These are phyloP conservation scores for Pedetes capensis DNA, from an alignment of 2,113 vertebrate genomes.

Conservation along the genomic window DNA sequence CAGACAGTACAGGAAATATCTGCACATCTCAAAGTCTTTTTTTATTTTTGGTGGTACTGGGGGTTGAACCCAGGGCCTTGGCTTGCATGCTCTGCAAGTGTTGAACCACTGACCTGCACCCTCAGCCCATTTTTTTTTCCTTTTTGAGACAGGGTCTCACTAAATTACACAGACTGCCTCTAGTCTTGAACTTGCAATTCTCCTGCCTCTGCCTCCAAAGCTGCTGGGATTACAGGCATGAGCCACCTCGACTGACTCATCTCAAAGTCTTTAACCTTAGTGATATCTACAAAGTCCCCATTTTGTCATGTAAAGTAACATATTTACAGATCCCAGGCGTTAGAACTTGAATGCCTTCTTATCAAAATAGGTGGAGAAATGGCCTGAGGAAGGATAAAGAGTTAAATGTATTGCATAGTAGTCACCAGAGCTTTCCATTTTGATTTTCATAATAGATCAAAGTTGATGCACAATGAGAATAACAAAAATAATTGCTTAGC, in stretches of 20 bases:
- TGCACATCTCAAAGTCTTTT: neutral
- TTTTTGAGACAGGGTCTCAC: too few species aligned
- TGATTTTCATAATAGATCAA: neutral
- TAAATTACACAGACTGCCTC: too few species aligned
- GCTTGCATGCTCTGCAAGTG: too few species aligned
- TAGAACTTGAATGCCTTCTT: neutral
- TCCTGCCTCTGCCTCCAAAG: too few species aligned
- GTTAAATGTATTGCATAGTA: neutral
- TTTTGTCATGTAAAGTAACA: neutral
- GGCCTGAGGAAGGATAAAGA: neutral
- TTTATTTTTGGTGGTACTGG: too few species aligned
- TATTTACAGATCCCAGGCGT: neutral
- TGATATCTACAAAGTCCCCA: neutral
- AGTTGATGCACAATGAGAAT: neutral
- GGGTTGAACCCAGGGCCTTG: too few species aligned
- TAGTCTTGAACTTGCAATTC: too few species aligned
- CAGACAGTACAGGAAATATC: neutral
- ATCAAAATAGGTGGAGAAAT: neutral
- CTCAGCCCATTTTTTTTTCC: too few species aligned
- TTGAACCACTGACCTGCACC: too few species aligned
- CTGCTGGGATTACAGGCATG: too few species aligned
- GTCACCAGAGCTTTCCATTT: neutral
- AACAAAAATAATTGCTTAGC: neutral
- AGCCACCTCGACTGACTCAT: too few species aligned
- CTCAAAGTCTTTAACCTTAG: neutral